Evolutionary conservation across 30 jellyfish, hydroid and myxozoan genomes (phyloP), one percentile per base, ranked within the genome.

Genomic region (Pelagia noctiluca): DNA sequence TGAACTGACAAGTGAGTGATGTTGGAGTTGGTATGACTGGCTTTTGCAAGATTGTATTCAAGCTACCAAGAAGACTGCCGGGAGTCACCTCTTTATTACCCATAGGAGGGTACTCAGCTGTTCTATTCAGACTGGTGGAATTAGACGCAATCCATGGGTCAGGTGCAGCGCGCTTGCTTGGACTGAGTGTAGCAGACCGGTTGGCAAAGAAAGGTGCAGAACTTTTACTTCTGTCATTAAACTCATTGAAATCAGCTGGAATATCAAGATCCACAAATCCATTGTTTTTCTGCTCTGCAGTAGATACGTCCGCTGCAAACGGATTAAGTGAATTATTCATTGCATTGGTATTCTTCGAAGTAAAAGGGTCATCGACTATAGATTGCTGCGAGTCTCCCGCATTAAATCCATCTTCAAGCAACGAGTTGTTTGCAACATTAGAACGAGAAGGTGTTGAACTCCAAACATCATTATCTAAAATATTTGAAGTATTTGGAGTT

Each of bases 61-160:
- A 57, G 52, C 81, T 74, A 42, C 84, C 79, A 11, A 84, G 75
- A 21, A 72, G 70, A 62, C 95, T 84, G 25, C 88, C 95, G 8
- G 78, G 29, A 3, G 95, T 54, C 16, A 42, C 76, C 24, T 53
- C 50, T 28, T 78, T 64, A 2, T 30, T 34, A 34, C 22, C 22
- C 33, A 46, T 35, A 21, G 31, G 85, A 36, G 31, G 35, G 0
- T 69, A 36, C 22, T 22, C 80, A 21, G 25, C 49, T 8, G 76
- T 22, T 34, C 80, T 29, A 2, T 53, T 80, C 29, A 82, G 69
- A 35, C 92, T 82, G 4, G 92, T 79, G n/a, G 86, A 38, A 35
- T 64, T 52, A 3, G 42, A 30, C 35, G 19, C 26, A 21, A 64
- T 37, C 0, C 22, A 63, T n/a, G 13, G 33, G 1, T 16, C 35